Evolutionary conservation across 2,797 vertebrate genomes (phyloP).

Genomic region (Capromys pilorides): DNA sequence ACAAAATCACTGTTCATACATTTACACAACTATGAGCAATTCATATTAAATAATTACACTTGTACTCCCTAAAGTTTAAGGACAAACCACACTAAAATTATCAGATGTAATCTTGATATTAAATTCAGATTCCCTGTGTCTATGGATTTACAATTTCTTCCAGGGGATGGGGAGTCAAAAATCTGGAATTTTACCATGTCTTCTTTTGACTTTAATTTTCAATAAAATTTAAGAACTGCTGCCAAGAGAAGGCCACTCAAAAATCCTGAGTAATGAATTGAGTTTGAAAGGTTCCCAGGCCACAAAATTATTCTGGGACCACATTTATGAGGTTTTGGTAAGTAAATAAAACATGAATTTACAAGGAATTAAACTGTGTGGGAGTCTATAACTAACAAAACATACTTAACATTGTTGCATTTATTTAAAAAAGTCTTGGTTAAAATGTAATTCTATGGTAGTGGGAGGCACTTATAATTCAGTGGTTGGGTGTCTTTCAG

Average conservation of each 20-base stretch:
- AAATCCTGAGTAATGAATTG: conserved; percentile 17
- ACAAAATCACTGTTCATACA: not conserved
- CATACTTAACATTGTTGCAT: not conserved
- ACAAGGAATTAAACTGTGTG: not conserved
- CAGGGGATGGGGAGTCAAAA: not conserved
- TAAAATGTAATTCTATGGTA: conserved; percentile 54
- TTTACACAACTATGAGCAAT: not conserved
- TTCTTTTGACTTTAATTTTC: conserved; percentile 16
- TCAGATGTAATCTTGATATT: not conserved
- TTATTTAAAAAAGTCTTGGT: conserved; percentile 61
- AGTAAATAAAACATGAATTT: conserved; percentile 29
- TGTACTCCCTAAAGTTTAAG: not conserved
- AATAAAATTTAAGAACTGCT: conserved; percentile 12
- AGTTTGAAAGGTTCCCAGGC: conserved; percentile 22
- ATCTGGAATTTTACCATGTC: not conserved
- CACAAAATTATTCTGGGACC: conserved; percentile 25
- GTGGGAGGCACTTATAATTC: conserved; percentile 56
- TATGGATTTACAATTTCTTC: not conserved
- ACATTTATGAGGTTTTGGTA: not conserved
- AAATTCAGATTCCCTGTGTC: conserved; percentile 34
- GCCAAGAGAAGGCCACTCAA: conserved; percentile 30
- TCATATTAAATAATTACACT: not conserved
- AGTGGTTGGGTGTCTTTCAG: conserved; percentile 52
- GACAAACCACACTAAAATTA: not conserved
- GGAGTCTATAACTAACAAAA: not conserved